Percentiles rank a stretch among this genome's conserved stretches.
Conservation (phyloP, 2,113 vertebrate species). For the Takifugu bimaculatus region DNA sequence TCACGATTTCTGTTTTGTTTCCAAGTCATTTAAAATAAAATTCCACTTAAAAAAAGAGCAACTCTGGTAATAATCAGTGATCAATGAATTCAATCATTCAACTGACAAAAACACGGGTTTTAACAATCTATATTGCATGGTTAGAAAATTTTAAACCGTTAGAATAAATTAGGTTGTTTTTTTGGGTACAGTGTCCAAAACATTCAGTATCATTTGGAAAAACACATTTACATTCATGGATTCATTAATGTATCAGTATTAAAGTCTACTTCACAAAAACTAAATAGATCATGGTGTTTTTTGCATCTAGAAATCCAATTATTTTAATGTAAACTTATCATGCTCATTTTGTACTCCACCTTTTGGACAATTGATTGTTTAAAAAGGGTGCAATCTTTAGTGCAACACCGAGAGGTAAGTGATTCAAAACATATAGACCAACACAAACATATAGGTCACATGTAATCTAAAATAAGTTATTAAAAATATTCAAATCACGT, state of each 20-base stretch:
- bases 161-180: constrained; percentile 4
- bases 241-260: background rate
- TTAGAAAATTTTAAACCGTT: background rate
- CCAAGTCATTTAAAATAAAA: constrained; percentile 41
- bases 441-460: background rate
- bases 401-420: background rate
- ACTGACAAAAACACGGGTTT: background rate
- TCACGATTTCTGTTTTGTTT: background rate
- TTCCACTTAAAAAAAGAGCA: constrained; percentile 16
- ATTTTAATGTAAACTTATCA: too few relatives aligned
- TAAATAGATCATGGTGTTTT: too few relatives aligned
- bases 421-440: constrained; percentile 8
- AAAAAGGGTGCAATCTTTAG: too few relatives aligned
- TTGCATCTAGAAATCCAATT: too few relatives aligned
- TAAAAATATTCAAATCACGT: constrained; percentile 11
- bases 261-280: background rate
- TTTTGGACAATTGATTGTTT: too few relatives aligned
- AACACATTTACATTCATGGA: constrained; percentile 15
- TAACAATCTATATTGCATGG: constrained; percentile 2
- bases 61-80: too few relatives aligned
- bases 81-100: too few relatives aligned
- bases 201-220: background rate
- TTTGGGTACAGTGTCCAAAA: background rate
- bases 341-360: too few relatives aligned
- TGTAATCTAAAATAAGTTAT: constrained; percentile 18